phyloP scores from a whole-genome alignment of 2,113 vertebrate species.

The Circaetus gallicus region DNA sequence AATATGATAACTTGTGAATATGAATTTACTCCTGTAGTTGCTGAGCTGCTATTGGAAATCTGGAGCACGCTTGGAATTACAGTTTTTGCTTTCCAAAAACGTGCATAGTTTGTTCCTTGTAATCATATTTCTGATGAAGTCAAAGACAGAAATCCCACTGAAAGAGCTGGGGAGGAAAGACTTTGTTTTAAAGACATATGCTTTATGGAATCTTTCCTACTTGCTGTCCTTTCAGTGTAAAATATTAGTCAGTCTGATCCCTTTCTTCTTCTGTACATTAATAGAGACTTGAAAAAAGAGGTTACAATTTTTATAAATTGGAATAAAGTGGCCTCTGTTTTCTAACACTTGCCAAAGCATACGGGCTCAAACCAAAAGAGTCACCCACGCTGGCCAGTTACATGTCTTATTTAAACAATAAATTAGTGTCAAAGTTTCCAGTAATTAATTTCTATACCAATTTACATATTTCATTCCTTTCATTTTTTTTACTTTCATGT shows the following conservation, averaged over 20 bases:
- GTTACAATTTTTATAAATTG: conserved; percentile 27
- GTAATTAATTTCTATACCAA: conserved; percentile 57
- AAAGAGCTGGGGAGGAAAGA: conserved; percentile 7
- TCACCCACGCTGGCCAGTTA: background rate
- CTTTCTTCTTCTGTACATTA: conserved; percentile 13
- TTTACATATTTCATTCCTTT: conserved; percentile 61
- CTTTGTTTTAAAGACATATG: background rate
- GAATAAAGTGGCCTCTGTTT: conserved; percentile 33
- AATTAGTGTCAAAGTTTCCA: conserved; percentile 53
- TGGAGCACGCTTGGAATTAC: conserved; percentile 59
- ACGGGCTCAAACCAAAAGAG: background rate
- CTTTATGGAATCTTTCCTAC: conserved; percentile 35
- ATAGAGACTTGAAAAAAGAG: background rate
- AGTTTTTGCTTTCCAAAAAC: conserved; percentile 51
- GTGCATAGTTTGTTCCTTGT: conserved; percentile 47
- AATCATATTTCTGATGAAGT: conserved; percentile 27
- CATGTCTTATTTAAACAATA: conserved; percentile 25
- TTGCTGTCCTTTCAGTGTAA: background rate
- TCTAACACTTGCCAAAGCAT: conserved; percentile 20
- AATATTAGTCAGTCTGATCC: conserved; percentile 23
- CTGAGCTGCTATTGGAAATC: conserved; percentile 52
- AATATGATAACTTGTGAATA: conserved; percentile 58
- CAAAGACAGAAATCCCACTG: conserved; percentile 46
- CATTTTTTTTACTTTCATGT: conserved; percentile 70
- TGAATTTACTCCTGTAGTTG: conserved; percentile 26